Percentiles rank a stretch among this genome's conserved stretches.
Evolutionary conservation across 2,113 vertebrate species (phyloP).

Genomic region (Egretta garzetta): DNA sequence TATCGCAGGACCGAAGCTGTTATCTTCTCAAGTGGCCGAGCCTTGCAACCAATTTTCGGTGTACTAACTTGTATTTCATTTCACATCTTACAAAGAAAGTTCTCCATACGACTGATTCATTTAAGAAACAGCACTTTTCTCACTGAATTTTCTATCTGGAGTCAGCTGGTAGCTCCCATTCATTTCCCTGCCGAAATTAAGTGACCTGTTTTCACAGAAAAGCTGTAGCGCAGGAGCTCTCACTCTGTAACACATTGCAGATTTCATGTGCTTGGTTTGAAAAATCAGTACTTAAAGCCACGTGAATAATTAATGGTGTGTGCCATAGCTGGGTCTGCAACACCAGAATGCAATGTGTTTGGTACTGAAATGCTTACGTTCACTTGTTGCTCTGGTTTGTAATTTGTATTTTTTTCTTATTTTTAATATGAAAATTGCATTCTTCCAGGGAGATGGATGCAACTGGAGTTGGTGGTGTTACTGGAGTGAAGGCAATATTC

Average conservation of each 20-base stretch:
- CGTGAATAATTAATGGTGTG: rapidly evolving
- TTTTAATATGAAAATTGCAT: background rate
- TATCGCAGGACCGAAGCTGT: background rate
- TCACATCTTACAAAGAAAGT: background rate
- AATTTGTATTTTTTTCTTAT: background rate
- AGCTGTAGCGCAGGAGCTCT: background rate
- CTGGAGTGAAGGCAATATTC: background rate
- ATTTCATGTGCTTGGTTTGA: background rate
- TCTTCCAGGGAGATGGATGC: background rate
- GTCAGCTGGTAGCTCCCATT: background rate
- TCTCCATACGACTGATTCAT: rapidly evolving
- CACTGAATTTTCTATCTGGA: background rate
- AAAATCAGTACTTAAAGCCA: background rate
- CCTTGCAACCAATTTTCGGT: background rate
- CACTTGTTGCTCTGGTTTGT: background rate
- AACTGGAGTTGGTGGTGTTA: background rate
- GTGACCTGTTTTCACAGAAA: background rate
- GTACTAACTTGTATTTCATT: background rate
- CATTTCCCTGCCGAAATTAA: background rate
- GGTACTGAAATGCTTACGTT: background rate
- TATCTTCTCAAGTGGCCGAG: background rate
- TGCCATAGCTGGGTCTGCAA: background rate
- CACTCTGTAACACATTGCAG: background rate
- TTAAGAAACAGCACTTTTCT: background rate
- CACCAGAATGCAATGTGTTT: background rate